Evolutionary conservation across 2,113 vertebrate genomes (phyloP), one percentile per base, ranked within the genome.

Genomic region (Sylvia atricapilla): DNA sequence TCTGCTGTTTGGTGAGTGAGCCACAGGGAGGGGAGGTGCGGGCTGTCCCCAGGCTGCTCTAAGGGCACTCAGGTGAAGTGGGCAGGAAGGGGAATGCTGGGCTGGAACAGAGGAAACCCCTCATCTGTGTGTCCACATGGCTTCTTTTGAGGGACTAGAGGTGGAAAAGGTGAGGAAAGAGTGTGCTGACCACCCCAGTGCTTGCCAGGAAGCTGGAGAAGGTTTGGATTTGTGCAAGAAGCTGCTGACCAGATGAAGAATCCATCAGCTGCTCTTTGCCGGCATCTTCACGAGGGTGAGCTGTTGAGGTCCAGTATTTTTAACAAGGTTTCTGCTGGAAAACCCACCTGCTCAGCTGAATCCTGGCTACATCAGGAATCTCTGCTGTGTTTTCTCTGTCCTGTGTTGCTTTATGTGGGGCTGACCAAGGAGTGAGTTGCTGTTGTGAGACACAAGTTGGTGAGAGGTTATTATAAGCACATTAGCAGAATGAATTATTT

Each of bases 251-350:
- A 49, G 21, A 39, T 20, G 41, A 69, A 27, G 74, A 25, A 73
- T 31, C 44, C 59, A 2, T 11, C 17, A 5, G 5, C 30, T 1
- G 7, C 59, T 13, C 60, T 2, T 39, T 13, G 25, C 70, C 8
- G 11, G 1, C 17, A 0, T 4, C 49, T 6, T 49, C 9, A 0
- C 30, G 1, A 24, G 50, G 37, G 30, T 0, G 0, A 37, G 9
- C 0, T 1, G 12, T 4, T 15, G n/a, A 23, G 23, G 20, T 37
- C 9, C 23, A 0, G 3, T 9, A 1, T 8, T 60, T 39, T 60
- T 15, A 17, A 15, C 0, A 3, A 53, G 49, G 21, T 49, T 67
- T 74, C 82, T 75, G 14, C 6, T 11, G 6, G 22, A 21, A 39
- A 76, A 15, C 1, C 15, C 19, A 5, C 15, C 30, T 12, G 41